phyloP scores from a whole-genome alignment of 2,113 vertebrate species.

The Lophochroa leadbeateri region DNA sequence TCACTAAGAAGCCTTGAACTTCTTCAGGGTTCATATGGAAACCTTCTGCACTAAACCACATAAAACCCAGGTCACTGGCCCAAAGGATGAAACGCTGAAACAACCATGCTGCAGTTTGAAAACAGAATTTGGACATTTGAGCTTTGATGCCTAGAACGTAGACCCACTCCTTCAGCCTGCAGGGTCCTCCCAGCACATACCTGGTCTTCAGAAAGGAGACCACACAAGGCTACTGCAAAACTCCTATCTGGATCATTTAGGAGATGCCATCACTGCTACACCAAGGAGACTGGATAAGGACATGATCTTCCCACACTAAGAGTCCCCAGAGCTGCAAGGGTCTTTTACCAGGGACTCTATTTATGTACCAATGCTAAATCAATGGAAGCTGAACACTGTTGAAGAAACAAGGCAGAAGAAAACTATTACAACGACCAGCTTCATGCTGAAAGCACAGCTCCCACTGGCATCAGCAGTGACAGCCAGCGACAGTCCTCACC shows the following conservation, averaged over 20 bases:
- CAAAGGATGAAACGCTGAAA: not conserved
- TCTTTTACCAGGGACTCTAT: not conserved
- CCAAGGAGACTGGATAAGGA: not conserved
- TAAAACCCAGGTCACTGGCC: not conserved
- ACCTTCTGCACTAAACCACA: not conserved
- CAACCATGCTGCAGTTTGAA: fast-evolving
- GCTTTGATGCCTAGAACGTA: fast-evolving
- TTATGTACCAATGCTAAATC: not conserved
- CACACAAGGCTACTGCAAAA: not conserved
- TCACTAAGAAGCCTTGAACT: not conserved
- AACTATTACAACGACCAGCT: not conserved
- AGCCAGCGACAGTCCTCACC: not conserved
- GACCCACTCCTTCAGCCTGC: not conserved
- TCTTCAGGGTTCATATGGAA: not conserved
- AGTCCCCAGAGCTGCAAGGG: not conserved
- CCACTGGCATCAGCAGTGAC: not conserved
- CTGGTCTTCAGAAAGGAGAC: not conserved
- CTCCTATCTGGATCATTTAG: not conserved
- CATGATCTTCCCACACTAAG: not conserved
- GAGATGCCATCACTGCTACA: not conserved
- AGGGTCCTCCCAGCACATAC: not conserved
- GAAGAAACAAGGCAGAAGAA: not conserved
- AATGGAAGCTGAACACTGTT: fast-evolving
- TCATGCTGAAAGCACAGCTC: not conserved
- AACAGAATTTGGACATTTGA: not conserved